Base-by-base conservation (phyloP, 2,888 invertebrate genomes). In the Lithosia quadra region DNA sequence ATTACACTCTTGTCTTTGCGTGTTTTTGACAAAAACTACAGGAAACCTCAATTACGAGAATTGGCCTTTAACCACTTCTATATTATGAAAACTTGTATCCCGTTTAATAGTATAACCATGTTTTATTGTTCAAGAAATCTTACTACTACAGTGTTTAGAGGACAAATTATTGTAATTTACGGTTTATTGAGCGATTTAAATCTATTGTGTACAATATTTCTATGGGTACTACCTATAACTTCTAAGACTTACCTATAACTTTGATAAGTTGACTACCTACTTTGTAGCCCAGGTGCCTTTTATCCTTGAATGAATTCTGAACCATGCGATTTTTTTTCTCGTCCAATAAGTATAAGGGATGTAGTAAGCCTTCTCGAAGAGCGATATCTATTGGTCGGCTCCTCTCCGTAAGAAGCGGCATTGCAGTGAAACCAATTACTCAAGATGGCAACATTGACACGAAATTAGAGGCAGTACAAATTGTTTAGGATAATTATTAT, bases 131-230 rank as follows among this genome's bases (percentile, higher is more conserved):
- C 43, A 43, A 18, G 18, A 43, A 43, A 18, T 18, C 18, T 5
- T 43, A 43, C 18, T 43, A 39, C 13, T 15, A 3, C 5, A 39
- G 4, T 18, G 18, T 43, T 28, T 4, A 5, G 2, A 49, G 49
- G 49, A 49, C 49, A n/a, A 49, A 49, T 9, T 49, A 5, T 49
- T 49, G 18, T 49, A 18, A 18, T 49, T n/a, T 9, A 49, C 49
- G 9, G 49, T 49, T 49, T 49, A 9, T 49, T 18, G 49, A 49
- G 49, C 49, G 18, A 49, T 49, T 49, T 49, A 18, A 49, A 49
- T 49, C 49, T 18, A 49, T 49, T 49, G 49, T 49, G 49, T 49
- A n/a, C 5, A n/a, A 58, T 60, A 15, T 60, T 60, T 60, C 60
- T 60, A 39, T 60, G 15, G 24, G 24, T 24, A 60, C 21, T 60